These are phyloP conservation scores for Fopius arisanus DNA, from an alignment of 1,140 invertebrate species.

Conservation along the genomic window DNA sequence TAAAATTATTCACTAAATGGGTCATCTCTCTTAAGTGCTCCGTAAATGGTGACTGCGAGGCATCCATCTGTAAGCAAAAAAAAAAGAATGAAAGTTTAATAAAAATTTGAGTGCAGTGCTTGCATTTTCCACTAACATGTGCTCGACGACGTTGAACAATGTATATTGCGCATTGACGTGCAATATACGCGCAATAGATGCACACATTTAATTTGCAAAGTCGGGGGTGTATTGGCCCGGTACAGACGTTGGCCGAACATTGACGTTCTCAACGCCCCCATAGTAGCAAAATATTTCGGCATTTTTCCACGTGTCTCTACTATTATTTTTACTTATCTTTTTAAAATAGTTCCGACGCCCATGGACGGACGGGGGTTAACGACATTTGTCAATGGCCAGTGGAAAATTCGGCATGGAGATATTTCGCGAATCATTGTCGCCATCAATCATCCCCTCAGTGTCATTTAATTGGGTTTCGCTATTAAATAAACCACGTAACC, in stretches of 20 bases:
- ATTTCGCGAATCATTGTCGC: too few species aligned
- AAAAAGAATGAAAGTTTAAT: neutral
- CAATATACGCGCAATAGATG: neutral
- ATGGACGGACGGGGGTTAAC: too few species aligned
- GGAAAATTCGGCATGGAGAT: too few species aligned
- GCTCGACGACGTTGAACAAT: neutral
- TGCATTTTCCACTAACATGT: neutral
- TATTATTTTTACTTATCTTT: neutral
- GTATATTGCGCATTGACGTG: neutral
- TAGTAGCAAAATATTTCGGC: neutral
- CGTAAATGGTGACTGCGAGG: too few species aligned
- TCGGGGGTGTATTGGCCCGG: neutral
- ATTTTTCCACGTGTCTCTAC: slow-evolving; percentile 1
- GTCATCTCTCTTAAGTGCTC: too few species aligned
- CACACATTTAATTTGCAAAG: neutral
- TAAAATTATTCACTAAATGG: too few species aligned
- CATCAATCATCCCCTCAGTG: too few species aligned
- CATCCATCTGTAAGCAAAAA: neutral
- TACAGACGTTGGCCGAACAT: neutral
- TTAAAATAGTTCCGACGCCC: too few species aligned
- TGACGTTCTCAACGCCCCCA: neutral
- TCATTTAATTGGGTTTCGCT: too few species aligned
- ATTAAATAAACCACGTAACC: too few species aligned
- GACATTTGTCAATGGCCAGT: too few species aligned
- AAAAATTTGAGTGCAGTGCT: neutral